Base-by-base conservation (phyloP, 1,140 invertebrate genomes). In the Parasteatoda tepidariorum region DNA sequence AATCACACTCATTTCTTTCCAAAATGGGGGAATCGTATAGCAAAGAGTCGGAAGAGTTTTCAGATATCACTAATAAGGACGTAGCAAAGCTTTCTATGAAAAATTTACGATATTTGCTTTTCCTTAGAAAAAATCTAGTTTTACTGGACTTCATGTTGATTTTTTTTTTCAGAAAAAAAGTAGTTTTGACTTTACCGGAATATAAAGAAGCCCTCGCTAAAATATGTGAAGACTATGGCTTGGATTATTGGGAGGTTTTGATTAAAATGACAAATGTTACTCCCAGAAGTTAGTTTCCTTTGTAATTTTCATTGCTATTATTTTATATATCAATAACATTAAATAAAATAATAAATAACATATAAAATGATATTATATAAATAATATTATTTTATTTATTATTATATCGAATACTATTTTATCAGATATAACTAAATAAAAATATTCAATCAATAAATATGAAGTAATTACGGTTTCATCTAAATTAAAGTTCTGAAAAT, bases 161-260 rank as follows among this genome's bases (percentile, higher is more conserved):
- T 22, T 9, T 24, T 13, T 22, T 1, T 22, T 7, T 11, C 11
- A 68, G 66, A 41, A 22, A 22, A 5, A 31, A 34, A 22, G 33
- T 68, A 5, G 66, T 68, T 22, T 26, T 68, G n/a, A 13, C 66
- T 11, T 26, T 68, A 9, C 22, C 22, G 3, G 31, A 68, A 9
- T 68, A 68, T 24, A 68, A 68, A 13, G 13, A 13, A 6, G 66
- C 33, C 1, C 11, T 68, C 6, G n/a, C 34, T 18, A 68, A 41
- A 11, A 38, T 68, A 5, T 41, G 66, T 9, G 18, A 18, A 26
- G 66, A 68, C 3, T 9, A 7, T 2, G 24, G 26, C 13, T 26
- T 68, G 28, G 66, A 68, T 41, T 68, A 68, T 1, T 68, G 66
- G 66, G 66, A 68, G 0, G 33, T 68, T 3, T 3, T 68, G 33